Conservation (phyloP, 2,888 invertebrate species). For the Chouioia cunea region DNA sequence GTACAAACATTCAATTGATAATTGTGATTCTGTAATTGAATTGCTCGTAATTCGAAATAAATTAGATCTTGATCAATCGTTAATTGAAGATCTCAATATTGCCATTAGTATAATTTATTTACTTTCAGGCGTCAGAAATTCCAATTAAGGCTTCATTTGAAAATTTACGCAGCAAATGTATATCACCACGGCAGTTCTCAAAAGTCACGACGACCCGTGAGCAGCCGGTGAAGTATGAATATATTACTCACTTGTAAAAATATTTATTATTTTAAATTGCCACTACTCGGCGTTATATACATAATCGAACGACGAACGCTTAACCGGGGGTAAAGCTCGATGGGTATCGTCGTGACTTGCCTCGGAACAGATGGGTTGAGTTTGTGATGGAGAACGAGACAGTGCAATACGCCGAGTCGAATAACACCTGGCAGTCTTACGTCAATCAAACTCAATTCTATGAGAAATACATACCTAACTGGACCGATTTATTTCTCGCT, state of each 20-base stretch:
- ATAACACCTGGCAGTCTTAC: conserved; percentile 2
- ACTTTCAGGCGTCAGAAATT: too few species aligned
- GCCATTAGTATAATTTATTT: too few species aligned
- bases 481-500: conserved; percentile 63
- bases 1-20: too few species aligned
- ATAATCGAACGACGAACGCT: too few species aligned
- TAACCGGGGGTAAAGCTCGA: conserved; percentile 10
- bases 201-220: conserved; percentile 38
- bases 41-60: too few species aligned
- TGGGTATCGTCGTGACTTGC: conserved; percentile 32
- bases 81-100: too few species aligned
- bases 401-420: conserved; percentile 20
- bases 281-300: too few species aligned
- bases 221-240: conserved; percentile 41
- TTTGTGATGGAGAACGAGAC: conserved; percentile 50
- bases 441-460: conserved; percentile 38
- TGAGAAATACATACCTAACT: conserved; percentile 56
- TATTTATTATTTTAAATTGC: background rate
- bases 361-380: conserved; percentile 39
- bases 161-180: background rate
- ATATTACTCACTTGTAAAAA: background rate
- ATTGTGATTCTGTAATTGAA: too few species aligned
- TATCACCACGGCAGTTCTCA: conserved; percentile 8
- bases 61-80: too few species aligned
- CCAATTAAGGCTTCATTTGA: too few species aligned